Evolutionary conservation across 2,888 invertebrate species (phyloP), one percentile per base, ranked within the genome.

Genomic region (Scelioninae gen. 2): DNA sequence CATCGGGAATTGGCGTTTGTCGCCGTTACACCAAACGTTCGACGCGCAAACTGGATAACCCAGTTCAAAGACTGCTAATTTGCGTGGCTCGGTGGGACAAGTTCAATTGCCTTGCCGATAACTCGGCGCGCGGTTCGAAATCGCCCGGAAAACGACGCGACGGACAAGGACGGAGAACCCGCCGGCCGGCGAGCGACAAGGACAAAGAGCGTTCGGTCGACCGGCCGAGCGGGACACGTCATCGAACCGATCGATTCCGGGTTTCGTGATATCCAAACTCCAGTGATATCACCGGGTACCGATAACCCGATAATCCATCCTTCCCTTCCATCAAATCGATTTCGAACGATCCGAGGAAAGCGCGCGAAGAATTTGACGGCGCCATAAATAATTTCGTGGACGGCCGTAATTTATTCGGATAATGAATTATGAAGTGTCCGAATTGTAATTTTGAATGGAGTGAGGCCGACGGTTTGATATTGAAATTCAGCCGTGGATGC

Each of bases 61-160:
- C 67, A 68, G 63, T 73, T 73, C 64, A 64, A 68, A 68, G 63
- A 57, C 64, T 15, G 61, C 22, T 68, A 37, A 64, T 68, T 68
- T 64, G 68, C 63, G 68, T 58, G 52, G 5, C 63, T 53, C 64
- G 68, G 13, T 53, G 31, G 41, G 33, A 55, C 50, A 64, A 55
- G 67, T 58, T 71, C 58, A 50, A 57, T 58, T 64, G 57, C 63
- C 52, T 55, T 11, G 52, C 16, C 10, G 31, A 6, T 16, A 15
- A 2, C 53, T 19, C 53, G 33, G 28, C 15, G 35, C n/a, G n/a
- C n/a, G n/a, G n/a, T n/a, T n/a, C n/a, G n/a, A n/a, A n/a, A n/a
- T n/a, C n/a, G n/a, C n/a, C n/a, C n/a, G n/a, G n/a, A n/a, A n/a
- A n/a, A 41, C 39, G 46, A 55, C 16, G 11, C 39, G 58, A 52